A percentile compares a stretch with the other conserved stretches of the same genome.
These are phyloP conservation scores for Diachasma alloeum DNA, from an alignment of 1,140 invertebrate genomes.

Conservation along the genomic window DNA sequence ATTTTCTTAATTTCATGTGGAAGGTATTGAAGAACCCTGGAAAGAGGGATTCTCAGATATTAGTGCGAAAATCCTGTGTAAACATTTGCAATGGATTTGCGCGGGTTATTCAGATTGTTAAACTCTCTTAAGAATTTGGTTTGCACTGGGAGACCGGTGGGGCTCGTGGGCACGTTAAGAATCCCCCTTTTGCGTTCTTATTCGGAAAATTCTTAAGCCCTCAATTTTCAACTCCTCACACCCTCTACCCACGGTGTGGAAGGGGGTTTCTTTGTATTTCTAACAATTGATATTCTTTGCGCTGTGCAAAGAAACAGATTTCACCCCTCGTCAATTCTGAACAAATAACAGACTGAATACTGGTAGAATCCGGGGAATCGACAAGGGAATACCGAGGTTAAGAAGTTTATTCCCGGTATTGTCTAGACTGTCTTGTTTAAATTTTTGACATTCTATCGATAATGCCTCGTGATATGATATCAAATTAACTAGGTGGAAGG, in stretches of 20 bases:
- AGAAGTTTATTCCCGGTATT: not conserved
- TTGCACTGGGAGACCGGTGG: slow-evolving; percentile 44
- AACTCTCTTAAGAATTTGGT: slow-evolving; percentile 68
- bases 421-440: not conserved
- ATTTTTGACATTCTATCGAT: not conserved
- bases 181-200: slow-evolving; percentile 7
- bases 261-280: slow-evolving; percentile 59
- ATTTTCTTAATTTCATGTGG: not conserved
- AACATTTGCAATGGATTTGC: slow-evolving; percentile 67
- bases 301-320: slow-evolving; percentile 64
- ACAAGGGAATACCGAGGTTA: not conserved
- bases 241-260: not conserved
- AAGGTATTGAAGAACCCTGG: not conserved
- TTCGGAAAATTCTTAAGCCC: slow-evolving; percentile 30
- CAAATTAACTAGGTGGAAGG: no score
- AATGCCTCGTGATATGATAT: not conserved
- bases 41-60: slow-evolving; percentile 41
- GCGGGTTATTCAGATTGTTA: slow-evolving; percentile 66
- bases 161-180: not conserved
- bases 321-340: slow-evolving; percentile 58
- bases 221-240: slow-evolving; percentile 26
- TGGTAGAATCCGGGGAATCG: not conserved
- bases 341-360: slow-evolving; percentile 56
- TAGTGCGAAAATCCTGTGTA: slow-evolving; percentile 61
- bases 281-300: slow-evolving; percentile 67